Base-by-base conservation (phyloP, 2,888 invertebrate species). In the Aleiodes leptofemur region DNA sequence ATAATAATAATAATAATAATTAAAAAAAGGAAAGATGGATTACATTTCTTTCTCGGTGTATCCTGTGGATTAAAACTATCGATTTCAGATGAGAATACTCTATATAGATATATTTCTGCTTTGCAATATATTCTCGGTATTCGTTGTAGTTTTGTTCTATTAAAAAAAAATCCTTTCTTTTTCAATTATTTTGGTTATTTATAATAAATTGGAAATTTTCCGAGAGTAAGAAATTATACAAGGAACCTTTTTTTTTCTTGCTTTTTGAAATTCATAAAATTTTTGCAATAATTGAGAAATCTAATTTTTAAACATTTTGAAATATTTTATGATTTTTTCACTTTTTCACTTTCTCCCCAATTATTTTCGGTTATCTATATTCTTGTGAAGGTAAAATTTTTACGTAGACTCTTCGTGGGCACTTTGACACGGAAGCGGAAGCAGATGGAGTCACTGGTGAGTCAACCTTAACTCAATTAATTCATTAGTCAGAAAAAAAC, bases 51-150 rank as follows among this genome's bases (percentile, higher is more conserved):
- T 50, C 59, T 64, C 38, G 50, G 59, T 64, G 55, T 57, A 74
- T 61, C 50, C 51, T 53, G 59, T 48, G 74, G 74, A 74, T 74
- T 74, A 74, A 74, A 74, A 74, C 70, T 74, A 74, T 74, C 74
- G 74, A 74, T 74, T 74, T 74, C 70, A 69, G 59, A 69, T 69
- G 29, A 48, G 31, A 23, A 57, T 72, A 48, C 16, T 48, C 29
- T 13, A 57, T 31, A 48, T 50, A 50, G 23, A 72, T 61, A 72
- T 59, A 48, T 23, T 59, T n/a, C 6, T 11, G 50, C 16, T 16
- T 29, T 50, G 23, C 11, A 13, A n/a, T 64, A 23, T 13, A 11
- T 53, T 16, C 43, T 4, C 0, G 14, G 7, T 14, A 8, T 16
- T 53, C 14, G 14, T 53, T 23, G 23, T 23, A 23, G 5, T 34